These are phyloP conservation scores for Drosophila jambulina DNA, from an alignment of 1,140 invertebrate genomes.

Conservation along the genomic window DNA sequence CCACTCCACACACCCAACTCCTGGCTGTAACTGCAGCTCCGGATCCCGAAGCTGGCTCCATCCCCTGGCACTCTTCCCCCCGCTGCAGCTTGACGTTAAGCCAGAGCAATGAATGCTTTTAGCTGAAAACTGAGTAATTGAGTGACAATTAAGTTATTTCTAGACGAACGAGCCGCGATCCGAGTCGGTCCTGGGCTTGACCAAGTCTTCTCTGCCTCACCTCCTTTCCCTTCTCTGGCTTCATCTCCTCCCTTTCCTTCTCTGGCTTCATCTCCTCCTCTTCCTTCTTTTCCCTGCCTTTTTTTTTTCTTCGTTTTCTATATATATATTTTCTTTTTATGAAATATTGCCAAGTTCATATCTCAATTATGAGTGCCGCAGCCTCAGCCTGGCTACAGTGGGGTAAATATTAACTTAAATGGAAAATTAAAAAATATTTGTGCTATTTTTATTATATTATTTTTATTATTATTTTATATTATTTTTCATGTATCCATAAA, in stretches of 20 bases:
- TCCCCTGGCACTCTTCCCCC: neutral
- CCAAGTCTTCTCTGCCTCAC: constrained; percentile 19
- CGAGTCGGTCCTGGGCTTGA: constrained; percentile 41
- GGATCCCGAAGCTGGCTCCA: neutral
- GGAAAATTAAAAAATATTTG: neutral
- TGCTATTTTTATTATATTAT: neutral
- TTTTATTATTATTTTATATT: too few relatives aligned
- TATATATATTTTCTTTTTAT: constrained; percentile 59
- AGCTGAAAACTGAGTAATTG: constrained; percentile 85
- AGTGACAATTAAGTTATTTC: constrained; percentile 85
- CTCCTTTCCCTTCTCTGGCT: neutral
- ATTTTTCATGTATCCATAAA: too few relatives aligned
- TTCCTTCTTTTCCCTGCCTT: neutral
- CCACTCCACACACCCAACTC: neutral
- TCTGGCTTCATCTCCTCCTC: constrained; percentile 1
- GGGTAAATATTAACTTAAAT: neutral
- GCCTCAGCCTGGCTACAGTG: constrained; percentile 42
- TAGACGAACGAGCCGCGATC: constrained; percentile 78
- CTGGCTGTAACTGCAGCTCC: neutral
- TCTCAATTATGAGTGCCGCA: constrained; percentile 81
- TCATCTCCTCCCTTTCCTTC: neutral
- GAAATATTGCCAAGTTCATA: constrained; percentile 85
- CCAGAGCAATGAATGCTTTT: constrained; percentile 84
- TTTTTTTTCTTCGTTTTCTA: constrained; percentile 2
- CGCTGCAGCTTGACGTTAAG: constrained; percentile 67